Conservation (phyloP, 2,113 vertebrate genomes). For the Felis chaus region DNA sequence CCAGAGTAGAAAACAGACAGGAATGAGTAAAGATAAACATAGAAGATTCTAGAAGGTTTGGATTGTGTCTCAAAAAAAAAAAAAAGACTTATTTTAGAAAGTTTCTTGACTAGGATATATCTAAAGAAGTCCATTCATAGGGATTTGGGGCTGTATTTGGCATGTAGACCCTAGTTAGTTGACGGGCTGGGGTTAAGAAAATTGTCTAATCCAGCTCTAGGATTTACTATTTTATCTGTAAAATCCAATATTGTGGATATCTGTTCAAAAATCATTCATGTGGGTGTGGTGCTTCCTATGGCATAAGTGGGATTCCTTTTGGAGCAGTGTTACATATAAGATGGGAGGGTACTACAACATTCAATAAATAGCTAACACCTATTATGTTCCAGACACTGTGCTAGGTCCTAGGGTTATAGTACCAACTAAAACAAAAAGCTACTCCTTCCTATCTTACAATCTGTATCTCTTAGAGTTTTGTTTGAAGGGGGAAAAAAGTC, state of each 20-base stretch:
- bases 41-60: background rate
- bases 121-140: background rate
- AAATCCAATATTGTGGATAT: background rate
- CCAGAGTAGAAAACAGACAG: background rate
- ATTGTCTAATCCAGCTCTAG: background rate
- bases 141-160: background rate
- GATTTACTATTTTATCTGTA: background rate
- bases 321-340: background rate
- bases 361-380: background rate
- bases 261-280: background rate
- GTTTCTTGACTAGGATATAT: background rate
- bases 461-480: background rate
- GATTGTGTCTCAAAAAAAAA: slow-evolving; percentile 26
- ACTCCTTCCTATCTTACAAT: background rate
- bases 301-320: background rate
- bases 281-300: background rate
- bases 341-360: background rate
- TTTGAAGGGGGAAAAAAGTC: background rate
- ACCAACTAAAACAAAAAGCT: background rate
- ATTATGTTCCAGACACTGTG: background rate
- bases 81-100: background rate
- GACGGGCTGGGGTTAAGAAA: background rate
- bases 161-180: background rate
- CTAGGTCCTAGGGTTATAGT: background rate
- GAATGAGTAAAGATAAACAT: background rate